Percentiles rank a stretch among this genome's conserved stretches.
Evolutionary conservation across 2,888 invertebrate species (phyloP).

Genomic region (Xestia c-nigrum): DNA sequence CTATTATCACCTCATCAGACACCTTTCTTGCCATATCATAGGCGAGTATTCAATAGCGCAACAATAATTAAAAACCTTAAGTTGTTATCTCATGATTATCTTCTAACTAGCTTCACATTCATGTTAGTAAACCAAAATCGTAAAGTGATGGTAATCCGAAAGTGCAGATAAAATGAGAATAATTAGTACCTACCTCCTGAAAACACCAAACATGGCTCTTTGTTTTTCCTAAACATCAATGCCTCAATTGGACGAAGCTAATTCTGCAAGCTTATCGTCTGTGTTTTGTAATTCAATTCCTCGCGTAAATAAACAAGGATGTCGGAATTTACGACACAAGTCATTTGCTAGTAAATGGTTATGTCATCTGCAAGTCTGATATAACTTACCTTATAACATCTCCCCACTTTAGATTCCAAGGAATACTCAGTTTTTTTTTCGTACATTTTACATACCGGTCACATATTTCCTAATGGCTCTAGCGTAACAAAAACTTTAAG

Average conservation of each 20-base stretch:
- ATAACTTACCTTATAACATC: constrained; percentile 45
- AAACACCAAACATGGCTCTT: constrained; percentile 62
- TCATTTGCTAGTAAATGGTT: constrained; percentile 60
- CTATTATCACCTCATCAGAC: not conserved
- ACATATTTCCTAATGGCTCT: constrained; percentile 55
- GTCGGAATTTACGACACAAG: constrained; percentile 65
- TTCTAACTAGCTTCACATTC: not conserved
- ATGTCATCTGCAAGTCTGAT: constrained; percentile 59
- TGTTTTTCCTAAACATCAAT: constrained; percentile 54
- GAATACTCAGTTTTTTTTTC: constrained; percentile 43
- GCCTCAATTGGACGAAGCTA: constrained; percentile 58
- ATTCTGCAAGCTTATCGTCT: constrained; percentile 45
- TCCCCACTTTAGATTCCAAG: constrained; percentile 46
- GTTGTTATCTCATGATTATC: not conserved
- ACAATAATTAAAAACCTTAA: not conserved
- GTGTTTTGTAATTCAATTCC: constrained; percentile 56
- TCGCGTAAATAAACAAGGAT: constrained; percentile 31
- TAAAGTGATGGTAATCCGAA: not conserved
- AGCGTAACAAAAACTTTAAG: constrained; percentile 30
- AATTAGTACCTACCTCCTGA: constrained; percentile 19
- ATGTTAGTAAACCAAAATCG: not conserved
- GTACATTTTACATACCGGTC: constrained; percentile 42
- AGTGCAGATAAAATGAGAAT: constrained; percentile 10
- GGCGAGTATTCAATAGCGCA: not conserved
- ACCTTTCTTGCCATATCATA: not conserved